phyloP scores from a whole-genome alignment of 2,113 vertebrate genomes.

The Mus musculus region GRCm39 chr3:100707501-100708000 shows the following conservation, averaged over 20 bases:
- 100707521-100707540: neutral
- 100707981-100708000: too few species aligned
- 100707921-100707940: too few species aligned
- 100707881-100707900: neutral
- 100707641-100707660: too few species aligned
- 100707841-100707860: neutral
- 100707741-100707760: neutral
- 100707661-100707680: neutral
- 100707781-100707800: neutral
- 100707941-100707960: too few species aligned
- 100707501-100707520: neutral
- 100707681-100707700: neutral
- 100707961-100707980: too few species aligned
- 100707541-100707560: neutral
- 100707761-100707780: neutral
- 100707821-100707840: neutral
- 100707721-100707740: neutral
- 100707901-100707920: neutral
- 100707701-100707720: neutral
- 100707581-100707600: neutral
- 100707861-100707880: neutral
- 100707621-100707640: neutral
- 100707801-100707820: neutral
- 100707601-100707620: too few species aligned
- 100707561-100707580: neutral